These are phyloP conservation scores for Chrysodeixis includens DNA, from an alignment of 2,888 invertebrate species.

Conservation along the genomic window DNA sequence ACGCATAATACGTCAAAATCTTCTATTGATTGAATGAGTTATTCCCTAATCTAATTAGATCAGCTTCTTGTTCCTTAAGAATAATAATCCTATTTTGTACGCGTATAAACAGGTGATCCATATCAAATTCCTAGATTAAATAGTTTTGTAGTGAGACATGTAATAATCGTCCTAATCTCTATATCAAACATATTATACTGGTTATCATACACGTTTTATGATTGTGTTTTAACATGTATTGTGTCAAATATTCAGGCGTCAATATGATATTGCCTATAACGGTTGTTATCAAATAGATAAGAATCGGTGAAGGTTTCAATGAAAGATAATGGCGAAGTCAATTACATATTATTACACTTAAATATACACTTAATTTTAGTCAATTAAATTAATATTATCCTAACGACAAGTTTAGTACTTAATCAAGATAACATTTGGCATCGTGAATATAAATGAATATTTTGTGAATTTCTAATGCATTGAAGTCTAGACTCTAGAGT, in stretches of 20 bases:
- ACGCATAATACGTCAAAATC: no score
- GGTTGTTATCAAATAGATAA: neutral
- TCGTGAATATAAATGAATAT: neutral
- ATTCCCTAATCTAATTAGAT: no score
- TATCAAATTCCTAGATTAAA: neutral
- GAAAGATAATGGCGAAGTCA: conserved; percentile 8
- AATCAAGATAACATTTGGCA: conserved; percentile 17
- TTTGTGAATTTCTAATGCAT: neutral
- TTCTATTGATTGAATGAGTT: no score
- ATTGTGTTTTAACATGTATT: neutral
- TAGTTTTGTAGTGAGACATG: neutral
- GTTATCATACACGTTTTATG: neutral
- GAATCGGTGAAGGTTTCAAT: neutral
- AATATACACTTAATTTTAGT: neutral
- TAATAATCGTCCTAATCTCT: neutral
- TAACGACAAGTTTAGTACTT: conserved; percentile 17
- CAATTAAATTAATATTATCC: conserved; percentile 24
- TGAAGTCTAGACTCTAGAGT: no score
- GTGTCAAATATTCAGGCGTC: neutral
- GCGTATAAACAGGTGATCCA: neutral
- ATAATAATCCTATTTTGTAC: no score
- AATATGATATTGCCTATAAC: neutral
- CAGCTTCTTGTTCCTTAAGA: no score
- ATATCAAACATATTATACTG: neutral
- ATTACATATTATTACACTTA: conserved; percentile 10